These are phyloP conservation scores for Poicephalus meyeri DNA, from an alignment of 2,113 vertebrate genomes.

Conservation along the genomic window DNA sequence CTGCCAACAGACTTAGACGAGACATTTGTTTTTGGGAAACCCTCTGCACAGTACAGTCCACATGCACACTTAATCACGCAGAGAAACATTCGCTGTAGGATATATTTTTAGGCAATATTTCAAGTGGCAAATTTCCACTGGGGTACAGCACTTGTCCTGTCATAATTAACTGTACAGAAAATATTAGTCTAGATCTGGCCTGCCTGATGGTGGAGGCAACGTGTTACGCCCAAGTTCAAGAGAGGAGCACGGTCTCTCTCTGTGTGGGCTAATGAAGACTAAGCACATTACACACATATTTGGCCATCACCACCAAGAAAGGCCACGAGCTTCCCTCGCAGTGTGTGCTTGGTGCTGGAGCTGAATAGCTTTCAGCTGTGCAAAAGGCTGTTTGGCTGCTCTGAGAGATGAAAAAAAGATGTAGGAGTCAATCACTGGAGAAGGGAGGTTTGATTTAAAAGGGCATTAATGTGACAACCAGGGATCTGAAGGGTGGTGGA, in stretches of 20 bases:
- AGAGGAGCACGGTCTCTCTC: constrained; percentile 41
- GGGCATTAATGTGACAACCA: background rate
- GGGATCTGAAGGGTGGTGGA: background rate
- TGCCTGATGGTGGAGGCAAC: background rate
- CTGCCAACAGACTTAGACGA: constrained; percentile 50
- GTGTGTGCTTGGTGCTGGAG: constrained; percentile 1
- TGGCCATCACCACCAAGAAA: constrained; percentile 55
- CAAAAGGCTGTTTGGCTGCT: constrained; percentile 50
- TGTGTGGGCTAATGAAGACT: constrained; percentile 62
- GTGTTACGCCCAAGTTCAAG: constrained; percentile 17
- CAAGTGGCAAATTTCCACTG: constrained; percentile 60
- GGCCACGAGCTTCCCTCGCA: constrained; percentile 21
- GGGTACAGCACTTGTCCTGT: constrained; percentile 57
- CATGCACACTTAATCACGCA: constrained; percentile 23
- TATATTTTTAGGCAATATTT: constrained; percentile 62
- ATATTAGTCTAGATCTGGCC: constrained; percentile 49
- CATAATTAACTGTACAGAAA: constrained; percentile 62
- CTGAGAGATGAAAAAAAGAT: background rate
- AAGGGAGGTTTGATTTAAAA: background rate
- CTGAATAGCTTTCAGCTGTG: constrained; percentile 50
- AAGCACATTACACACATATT: constrained; percentile 61
- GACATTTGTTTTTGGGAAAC: constrained; percentile 43
- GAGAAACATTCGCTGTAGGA: constrained; percentile 54
- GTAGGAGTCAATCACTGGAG: constrained; percentile 31
- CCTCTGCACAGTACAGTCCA: background rate